Evolutionary conservation across 2,797 vertebrate genomes (phyloP).

Genomic region (Melanogrammus aeglefinus): DNA sequence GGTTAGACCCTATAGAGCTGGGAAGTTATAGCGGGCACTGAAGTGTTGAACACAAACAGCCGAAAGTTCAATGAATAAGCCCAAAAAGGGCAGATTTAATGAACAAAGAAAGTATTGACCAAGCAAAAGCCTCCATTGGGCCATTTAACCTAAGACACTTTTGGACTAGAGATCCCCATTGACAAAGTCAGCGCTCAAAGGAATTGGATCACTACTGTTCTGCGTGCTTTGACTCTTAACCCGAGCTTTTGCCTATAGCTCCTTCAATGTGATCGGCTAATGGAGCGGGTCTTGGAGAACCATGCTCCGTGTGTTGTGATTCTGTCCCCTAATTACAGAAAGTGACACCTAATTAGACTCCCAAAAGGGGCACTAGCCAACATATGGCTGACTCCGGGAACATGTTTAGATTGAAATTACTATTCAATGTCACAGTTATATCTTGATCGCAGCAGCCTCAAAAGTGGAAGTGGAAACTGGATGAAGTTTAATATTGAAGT

Average conservation of each 20-base stretch:
- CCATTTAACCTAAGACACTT: not conserved
- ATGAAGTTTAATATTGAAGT: not conserved
- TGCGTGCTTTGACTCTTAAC: not conserved
- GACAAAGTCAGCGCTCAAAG: not conserved
- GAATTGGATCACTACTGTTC: not conserved
- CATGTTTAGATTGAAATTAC: too few species aligned
- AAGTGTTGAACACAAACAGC: not conserved
- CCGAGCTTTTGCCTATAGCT: not conserved
- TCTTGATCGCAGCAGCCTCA: too few species aligned
- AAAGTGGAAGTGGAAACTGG: too few species aligned
- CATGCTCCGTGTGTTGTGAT: not conserved
- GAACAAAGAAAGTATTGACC: not conserved
- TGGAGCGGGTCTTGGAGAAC: not conserved
- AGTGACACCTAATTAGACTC: not conserved
- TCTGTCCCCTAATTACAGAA: not conserved
- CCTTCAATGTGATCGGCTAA: not conserved
- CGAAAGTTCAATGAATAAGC: not conserved
- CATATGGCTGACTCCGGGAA: not conserved
- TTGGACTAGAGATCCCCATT: not conserved
- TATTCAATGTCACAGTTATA: not conserved
- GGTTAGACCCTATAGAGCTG: not conserved
- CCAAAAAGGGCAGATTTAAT: not conserved
- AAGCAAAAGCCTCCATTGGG: not conserved
- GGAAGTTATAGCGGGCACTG: not conserved
- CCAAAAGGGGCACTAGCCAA: not conserved